phyloP scores from a whole-genome alignment of 1,140 invertebrate species.

The Danaus melanippus region DNA sequence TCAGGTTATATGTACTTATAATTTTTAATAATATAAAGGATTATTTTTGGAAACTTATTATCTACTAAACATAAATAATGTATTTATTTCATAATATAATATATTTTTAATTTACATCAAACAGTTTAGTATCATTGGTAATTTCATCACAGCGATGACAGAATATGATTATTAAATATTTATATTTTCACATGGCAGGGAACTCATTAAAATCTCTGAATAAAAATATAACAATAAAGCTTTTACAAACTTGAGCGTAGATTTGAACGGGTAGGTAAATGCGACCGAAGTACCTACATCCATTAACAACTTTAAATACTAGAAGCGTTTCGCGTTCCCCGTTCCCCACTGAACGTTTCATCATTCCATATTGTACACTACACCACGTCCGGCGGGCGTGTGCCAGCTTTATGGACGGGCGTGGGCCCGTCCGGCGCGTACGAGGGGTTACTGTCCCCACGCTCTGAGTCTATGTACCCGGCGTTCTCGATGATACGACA shows the following conservation, averaged over 20 bases:
- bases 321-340: conserved; percentile 69
- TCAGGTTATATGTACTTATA: no score
- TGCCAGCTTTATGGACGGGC: conserved; percentile 48
- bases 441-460: conserved; percentile 58
- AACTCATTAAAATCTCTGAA: conserved; percentile 62
- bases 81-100: conserved; percentile 19
- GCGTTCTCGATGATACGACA: conserved; percentile 70
- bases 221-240: conserved; percentile 68
- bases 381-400: conserved; percentile 42
- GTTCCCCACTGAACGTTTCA: conserved; percentile 59
- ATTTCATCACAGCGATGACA: conserved; percentile 40
- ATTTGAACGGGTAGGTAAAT: conserved; percentile 56
- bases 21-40: no score
- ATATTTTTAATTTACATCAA: conserved; percentile 57
- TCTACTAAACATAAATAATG: no score
- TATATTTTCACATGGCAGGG: conserved; percentile 40
- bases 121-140: conserved; percentile 48
- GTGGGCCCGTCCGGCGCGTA: conserved; percentile 60
- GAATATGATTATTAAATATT: conserved; percentile 39
- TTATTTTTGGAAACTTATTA: no score
- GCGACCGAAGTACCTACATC: conserved; percentile 48
- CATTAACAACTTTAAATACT: conserved; percentile 59
- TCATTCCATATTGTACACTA: conserved; percentile 45
- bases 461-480: conserved; percentile 59
- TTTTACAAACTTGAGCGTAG: conserved; percentile 66